Percentiles rank a stretch among this genome's conserved stretches.
phyloP scores from a whole-genome alignment of 2,888 invertebrate species.

The Pristionchus mayeri region DNA sequence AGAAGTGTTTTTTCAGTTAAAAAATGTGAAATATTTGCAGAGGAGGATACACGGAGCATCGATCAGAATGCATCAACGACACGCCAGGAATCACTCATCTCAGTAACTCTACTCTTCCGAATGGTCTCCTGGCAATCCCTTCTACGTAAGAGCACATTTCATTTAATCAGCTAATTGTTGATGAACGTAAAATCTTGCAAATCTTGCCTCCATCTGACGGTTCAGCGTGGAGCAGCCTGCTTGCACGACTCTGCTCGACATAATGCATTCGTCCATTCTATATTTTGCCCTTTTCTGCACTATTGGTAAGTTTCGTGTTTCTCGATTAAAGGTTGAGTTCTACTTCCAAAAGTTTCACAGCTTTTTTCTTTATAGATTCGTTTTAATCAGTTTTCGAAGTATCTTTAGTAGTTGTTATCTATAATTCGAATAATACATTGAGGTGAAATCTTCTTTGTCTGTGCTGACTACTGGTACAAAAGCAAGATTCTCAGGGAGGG shows the following conservation, averaged over 20 bases:
- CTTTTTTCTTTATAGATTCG: neutral
- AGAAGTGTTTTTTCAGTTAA: conserved; percentile 52
- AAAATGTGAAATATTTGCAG: neutral
- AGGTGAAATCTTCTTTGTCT: conserved; percentile 60
- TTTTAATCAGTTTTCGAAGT: too few species aligned
- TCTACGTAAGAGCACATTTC: neutral
- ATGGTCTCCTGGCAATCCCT: neutral
- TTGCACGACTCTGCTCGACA: conserved; percentile 27
- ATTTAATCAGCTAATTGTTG: too few species aligned
- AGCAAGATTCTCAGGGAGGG: conserved; percentile 7
- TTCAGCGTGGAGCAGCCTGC: neutral
- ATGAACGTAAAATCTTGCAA: too few species aligned
- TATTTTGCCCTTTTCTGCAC: conserved; percentile 30
- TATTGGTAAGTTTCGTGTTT: neutral
- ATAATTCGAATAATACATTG: neutral
- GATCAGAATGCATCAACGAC: neutral
- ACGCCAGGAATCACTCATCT: neutral
- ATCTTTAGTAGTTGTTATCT: too few species aligned
- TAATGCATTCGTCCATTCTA: conserved; percentile 38
- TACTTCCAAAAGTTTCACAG: neutral
- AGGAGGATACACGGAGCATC: conserved; percentile 13
- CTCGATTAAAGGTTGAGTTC: neutral
- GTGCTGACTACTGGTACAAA: conserved; percentile 53
- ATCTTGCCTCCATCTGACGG: too few species aligned
- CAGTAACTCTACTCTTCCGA: neutral